These are phyloP conservation scores for Allacma fusca DNA, from an alignment of 2,888 invertebrate genomes.

Conservation along the genomic window DNA sequence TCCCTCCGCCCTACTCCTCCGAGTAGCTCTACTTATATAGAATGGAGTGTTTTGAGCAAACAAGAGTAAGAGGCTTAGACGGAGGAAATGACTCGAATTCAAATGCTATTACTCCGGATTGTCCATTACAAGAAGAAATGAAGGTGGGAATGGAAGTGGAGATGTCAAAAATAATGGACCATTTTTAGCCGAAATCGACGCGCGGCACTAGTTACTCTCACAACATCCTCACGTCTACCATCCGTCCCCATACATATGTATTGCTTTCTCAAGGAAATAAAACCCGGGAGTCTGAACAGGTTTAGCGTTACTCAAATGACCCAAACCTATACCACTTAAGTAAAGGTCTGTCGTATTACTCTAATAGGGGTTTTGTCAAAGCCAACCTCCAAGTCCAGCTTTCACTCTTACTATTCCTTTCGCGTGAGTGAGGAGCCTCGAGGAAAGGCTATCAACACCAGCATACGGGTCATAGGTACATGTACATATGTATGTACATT, in stretches of 20 bases:
- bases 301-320: no score
- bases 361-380: no score
- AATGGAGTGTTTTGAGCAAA: background rate
- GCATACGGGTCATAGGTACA: no score
- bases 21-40: background rate
- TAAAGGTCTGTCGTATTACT: no score
- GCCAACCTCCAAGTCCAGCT: no score
- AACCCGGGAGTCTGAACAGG: no score
- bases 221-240: background rate
- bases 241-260: background rate
- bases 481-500: no score
- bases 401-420: no score
- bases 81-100: constrained; percentile 30
- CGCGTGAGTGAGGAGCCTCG: no score
- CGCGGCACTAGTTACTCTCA: background rate
- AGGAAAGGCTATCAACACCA: no score
- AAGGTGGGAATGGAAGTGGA: background rate
- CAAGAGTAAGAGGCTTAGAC: background rate
- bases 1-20: background rate
- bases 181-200: constrained; percentile 4
- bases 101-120: constrained; percentile 33
- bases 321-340: no score
- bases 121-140: constrained; percentile 14
- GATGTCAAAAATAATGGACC: constrained; percentile 36
- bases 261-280: background rate